Percentiles rank a stretch among this genome's conserved stretches.
phyloP scores from a whole-genome alignment of 2,113 vertebrate genomes.

The Rhegmatorhina hoffmannsi region DNA sequence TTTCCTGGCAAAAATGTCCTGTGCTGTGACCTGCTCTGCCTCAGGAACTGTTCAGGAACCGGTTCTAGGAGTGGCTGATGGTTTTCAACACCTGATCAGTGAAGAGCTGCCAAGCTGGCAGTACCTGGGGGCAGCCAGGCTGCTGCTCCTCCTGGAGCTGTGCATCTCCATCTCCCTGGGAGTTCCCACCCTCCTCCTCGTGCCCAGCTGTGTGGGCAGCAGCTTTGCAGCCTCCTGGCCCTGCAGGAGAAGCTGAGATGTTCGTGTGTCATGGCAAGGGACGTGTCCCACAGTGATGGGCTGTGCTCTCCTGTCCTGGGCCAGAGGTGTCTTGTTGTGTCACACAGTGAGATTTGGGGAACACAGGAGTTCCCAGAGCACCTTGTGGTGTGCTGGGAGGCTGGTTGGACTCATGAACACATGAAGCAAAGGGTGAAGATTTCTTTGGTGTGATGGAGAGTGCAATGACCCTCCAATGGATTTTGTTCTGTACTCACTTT shows the following conservation, averaged over 20 bases:
- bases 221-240: background rate
- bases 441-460: background rate
- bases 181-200: background rate
- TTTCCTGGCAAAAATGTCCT: background rate
- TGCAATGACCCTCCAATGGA: fast-evolving
- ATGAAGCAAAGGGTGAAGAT: background rate
- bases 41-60: background rate
- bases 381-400: background rate
- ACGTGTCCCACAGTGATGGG: background rate
- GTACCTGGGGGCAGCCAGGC: background rate
- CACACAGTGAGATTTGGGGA: background rate
- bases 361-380: background rate
- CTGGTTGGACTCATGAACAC: fast-evolving
- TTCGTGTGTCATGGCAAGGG: background rate
- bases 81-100: background rate
- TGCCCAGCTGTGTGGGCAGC: background rate
- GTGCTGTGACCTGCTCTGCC: background rate
- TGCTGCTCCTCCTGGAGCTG: background rate
- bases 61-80: background rate
- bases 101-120: background rate
- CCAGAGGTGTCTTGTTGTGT: background rate
- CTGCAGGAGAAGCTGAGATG: background rate
- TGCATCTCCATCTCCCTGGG: background rate
- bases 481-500: background rate
- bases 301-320: background rate